A percentile compares a stretch with the other conserved stretches of the same genome.
These are phyloP conservation scores for Diloba caeruleocephala DNA, from an alignment of 2,888 invertebrate genomes.

Conservation along the genomic window DNA sequence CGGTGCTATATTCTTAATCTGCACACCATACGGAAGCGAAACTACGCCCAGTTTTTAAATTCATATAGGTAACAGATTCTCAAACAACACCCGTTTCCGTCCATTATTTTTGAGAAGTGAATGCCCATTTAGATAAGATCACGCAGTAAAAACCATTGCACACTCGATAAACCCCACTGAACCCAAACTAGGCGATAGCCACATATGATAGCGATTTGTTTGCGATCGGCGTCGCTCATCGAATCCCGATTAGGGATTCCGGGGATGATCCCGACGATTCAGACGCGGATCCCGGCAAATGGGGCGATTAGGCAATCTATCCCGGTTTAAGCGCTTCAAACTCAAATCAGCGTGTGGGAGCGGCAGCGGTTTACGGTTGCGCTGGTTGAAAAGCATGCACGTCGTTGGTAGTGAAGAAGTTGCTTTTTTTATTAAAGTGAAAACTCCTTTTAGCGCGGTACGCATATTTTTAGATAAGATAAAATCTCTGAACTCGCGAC, in stretches of 20 bases:
- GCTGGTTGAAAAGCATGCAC: constrained; percentile 26
- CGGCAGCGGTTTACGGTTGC: constrained; percentile 18
- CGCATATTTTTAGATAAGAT: too few relatives aligned
- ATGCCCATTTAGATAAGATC: constrained; percentile 39
- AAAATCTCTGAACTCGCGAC: too few relatives aligned
- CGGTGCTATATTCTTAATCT: too few relatives aligned
- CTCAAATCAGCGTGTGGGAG: constrained; percentile 60
- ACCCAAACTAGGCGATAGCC: constrained; percentile 46
- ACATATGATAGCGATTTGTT: constrained; percentile 72
- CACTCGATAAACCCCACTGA: constrained; percentile 50
- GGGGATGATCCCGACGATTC: constrained; percentile 71
- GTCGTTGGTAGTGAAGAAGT: constrained; percentile 11
- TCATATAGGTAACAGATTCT: too few relatives aligned
- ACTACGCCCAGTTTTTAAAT: too few relatives aligned
- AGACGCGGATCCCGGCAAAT: constrained; percentile 72
- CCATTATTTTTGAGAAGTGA: constrained; percentile 9
- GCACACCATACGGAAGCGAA: too few relatives aligned
- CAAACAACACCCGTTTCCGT: constrained; percentile 1
- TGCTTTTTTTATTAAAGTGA: too few relatives aligned
- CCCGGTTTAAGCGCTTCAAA: constrained; percentile 69
- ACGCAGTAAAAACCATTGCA: constrained; percentile 48
- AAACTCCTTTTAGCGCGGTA: too few relatives aligned
- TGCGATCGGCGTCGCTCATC: constrained; percentile 71
- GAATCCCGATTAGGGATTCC: constrained; percentile 75
- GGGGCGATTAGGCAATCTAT: constrained; percentile 78